phyloP scores from a whole-genome alignment of 2,797 vertebrate species.

The Gymnoscopelus microlampas region DNA sequence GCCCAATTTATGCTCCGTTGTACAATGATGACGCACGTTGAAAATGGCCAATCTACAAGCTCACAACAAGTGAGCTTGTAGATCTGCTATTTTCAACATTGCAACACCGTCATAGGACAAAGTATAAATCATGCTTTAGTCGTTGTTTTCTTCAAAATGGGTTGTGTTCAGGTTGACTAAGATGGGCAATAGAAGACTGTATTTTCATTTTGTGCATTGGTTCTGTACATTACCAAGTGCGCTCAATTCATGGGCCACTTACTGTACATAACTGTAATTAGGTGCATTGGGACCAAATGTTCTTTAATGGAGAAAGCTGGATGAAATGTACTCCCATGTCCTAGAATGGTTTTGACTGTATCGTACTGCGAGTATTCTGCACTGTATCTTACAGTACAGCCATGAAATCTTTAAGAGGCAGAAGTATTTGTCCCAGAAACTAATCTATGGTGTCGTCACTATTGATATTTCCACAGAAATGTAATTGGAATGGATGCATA shows the following conservation, averaged over 20 bases:
- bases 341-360: no score
- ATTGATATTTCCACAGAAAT: not conserved
- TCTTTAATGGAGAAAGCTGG: no score
- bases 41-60: no score
- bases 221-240: slow-evolving; percentile 21
- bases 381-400: no score
- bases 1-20: no score
- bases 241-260: slow-evolving; percentile 28
- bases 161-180: slow-evolving; percentile 51
- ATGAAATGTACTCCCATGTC: no score
- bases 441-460: not conserved
- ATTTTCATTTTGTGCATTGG: slow-evolving; percentile 36
- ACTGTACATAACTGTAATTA: slow-evolving; percentile 8
- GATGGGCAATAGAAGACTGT: slow-evolving; percentile 37
- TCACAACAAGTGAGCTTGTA: no score
- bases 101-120: no score
- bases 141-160: slow-evolving; percentile 63
- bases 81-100: no score
- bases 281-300: not conserved
- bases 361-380: no score
- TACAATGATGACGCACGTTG: no score
- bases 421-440: not conserved
- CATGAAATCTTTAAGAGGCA: not conserved
- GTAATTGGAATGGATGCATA: slow-evolving; percentile 2
- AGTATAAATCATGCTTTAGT: slow-evolving; percentile 26